Conservation (phyloP, 2,797 vertebrate species). For the Arctocebus calabarensis region DNA sequence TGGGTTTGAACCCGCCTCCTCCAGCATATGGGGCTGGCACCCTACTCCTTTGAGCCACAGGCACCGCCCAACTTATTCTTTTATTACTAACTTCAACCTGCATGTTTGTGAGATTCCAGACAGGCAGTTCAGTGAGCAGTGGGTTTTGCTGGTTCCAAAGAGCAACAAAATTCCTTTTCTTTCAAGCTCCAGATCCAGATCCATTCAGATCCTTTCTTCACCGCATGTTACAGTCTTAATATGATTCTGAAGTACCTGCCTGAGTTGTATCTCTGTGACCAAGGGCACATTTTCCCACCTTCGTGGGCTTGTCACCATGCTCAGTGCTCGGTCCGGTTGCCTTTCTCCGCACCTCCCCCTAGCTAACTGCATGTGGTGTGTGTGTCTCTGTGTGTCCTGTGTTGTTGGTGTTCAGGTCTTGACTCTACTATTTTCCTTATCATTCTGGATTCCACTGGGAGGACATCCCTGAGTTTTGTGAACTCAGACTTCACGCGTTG, state of each 20-base stretch:
- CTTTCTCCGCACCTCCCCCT: not conserved
- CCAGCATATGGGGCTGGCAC: too few species aligned
- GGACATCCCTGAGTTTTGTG: conserved; percentile 65
- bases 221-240: too few species aligned
- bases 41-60: too few species aligned
- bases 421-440: conserved; percentile 2
- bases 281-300: not conserved
- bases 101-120: not conserved
- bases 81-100: not conserved
- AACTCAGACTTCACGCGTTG: conserved; percentile 40
- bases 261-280: not conserved
- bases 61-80: not conserved
- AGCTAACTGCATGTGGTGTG: not conserved
- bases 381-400: not conserved
- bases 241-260: not conserved
- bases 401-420: conserved; percentile 37
- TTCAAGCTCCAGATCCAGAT: not conserved
- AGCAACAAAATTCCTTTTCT: not conserved
- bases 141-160: not conserved
- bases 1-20: too few species aligned
- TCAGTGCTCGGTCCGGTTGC: not conserved
- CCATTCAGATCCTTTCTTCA: not conserved
- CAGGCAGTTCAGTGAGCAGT: not conserved
- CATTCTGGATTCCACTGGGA: conserved; percentile 64
- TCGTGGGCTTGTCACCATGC: not conserved